Percentiles rank a stretch among this genome's conserved stretches.
These are phyloP conservation scores for Chionoecetes opilio DNA, from an alignment of 1,140 invertebrate genomes.

Conservation along the genomic window DNA sequence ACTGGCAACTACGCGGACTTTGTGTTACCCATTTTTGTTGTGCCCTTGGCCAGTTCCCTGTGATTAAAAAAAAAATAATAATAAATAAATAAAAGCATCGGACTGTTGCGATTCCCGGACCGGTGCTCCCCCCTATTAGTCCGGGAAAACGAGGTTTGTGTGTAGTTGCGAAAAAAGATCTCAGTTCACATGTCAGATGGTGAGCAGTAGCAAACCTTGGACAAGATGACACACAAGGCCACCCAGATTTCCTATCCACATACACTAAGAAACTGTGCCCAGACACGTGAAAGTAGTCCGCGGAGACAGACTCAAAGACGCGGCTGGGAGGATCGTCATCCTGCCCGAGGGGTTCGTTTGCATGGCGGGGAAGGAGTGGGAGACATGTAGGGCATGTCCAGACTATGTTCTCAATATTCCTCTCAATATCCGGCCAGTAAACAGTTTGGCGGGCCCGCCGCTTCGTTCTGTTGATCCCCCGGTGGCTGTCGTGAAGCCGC, in stretches of 20 bases:
- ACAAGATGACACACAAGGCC: too few relatives aligned
- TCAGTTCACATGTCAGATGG: not conserved
- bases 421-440: slow-evolving; percentile 37
- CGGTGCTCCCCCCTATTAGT: too few relatives aligned
- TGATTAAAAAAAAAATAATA: too few relatives aligned
- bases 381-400: not conserved
- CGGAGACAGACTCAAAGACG: too few relatives aligned
- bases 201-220: too few relatives aligned
- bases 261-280: not conserved
- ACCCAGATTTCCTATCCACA: too few relatives aligned
- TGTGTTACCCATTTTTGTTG: too few relatives aligned
- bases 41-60: too few relatives aligned
- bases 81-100: too few relatives aligned
- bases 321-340: slow-evolving; percentile 29
- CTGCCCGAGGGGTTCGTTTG: not conserved
- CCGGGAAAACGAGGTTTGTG: too few relatives aligned
- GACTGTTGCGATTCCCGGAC: too few relatives aligned
- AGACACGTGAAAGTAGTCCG: slow-evolving; percentile 35
- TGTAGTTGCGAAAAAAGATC: not conserved
- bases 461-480: not conserved
- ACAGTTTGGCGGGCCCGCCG: slow-evolving; percentile 19
- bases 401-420: not conserved
- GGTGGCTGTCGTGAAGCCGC: slow-evolving; percentile 35
- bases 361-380: not conserved
- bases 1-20: too few relatives aligned